Evolutionary conservation across 1,140 invertebrate genomes (phyloP).

Genomic region (Caenorhabditis elegans): WBcel235 BX284606.5:8939001-8939500

Average conservation of each 20-base stretch:
- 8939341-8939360: too few species aligned
- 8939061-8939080: conserved; percentile 26
- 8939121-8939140: not conserved
- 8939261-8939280: too few species aligned
- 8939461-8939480: too few species aligned
- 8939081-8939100: not conserved
- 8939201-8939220: not conserved
- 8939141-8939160: not conserved
- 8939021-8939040: too few species aligned
- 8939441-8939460: too few species aligned
- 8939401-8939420: not conserved
- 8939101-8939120: not conserved
- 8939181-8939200: not conserved
- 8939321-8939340: too few species aligned
- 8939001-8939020: not conserved
- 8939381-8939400: not conserved
- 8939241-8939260: not conserved
- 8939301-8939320: too few species aligned
- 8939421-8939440: not conserved
- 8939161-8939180: not conserved
- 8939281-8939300: too few species aligned
- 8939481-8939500: too few species aligned
- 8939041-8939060: conserved; percentile 1
- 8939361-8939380: too few species aligned
- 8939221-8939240: not conserved